These are phyloP conservation scores for Ferdinandea cuprea DNA, from an alignment of 2,888 invertebrate species.

Conservation along the genomic window DNA sequence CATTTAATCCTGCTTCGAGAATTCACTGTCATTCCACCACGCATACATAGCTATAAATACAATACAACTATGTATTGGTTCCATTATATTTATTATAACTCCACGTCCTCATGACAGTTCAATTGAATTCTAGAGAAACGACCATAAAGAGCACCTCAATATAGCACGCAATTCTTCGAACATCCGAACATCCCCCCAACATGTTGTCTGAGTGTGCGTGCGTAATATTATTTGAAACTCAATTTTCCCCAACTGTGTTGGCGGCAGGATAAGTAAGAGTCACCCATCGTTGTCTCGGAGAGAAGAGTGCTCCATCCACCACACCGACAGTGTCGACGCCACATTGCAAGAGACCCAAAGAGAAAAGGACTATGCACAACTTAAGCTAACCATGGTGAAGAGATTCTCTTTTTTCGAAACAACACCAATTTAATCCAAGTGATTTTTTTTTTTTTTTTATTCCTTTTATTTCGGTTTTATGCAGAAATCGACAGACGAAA, in stretches of 20 bases:
- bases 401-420: constrained; percentile 49
- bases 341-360: constrained; percentile 35
- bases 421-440: constrained; percentile 44
- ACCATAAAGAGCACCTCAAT: constrained; percentile 22
- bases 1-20: constrained; percentile 7
- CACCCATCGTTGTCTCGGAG: not conserved
- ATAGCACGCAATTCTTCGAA: constrained; percentile 22
- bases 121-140: constrained; percentile 34
- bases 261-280: constrained; percentile 52
- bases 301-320: constrained; percentile 15
- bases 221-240: constrained; percentile 15
- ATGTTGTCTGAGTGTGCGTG: not conserved
- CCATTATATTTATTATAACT: constrained; percentile 3
- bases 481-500: constrained; percentile 65
- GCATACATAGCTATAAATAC: not conserved
- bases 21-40: not conserved
- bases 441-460: constrained; percentile 21
- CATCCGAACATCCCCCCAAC: constrained; percentile 12
- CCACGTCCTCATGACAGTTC: constrained; percentile 2
- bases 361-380: constrained; percentile 20
- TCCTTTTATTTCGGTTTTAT: constrained; percentile 25
- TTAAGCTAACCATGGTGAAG: constrained; percentile 3
- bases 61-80: not conserved
- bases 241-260: constrained; percentile 48
- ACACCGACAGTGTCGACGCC: too few relatives aligned